phyloP scores from a whole-genome alignment of 2,113 vertebrate genomes.

The Delphinapterus leucas region DNA sequence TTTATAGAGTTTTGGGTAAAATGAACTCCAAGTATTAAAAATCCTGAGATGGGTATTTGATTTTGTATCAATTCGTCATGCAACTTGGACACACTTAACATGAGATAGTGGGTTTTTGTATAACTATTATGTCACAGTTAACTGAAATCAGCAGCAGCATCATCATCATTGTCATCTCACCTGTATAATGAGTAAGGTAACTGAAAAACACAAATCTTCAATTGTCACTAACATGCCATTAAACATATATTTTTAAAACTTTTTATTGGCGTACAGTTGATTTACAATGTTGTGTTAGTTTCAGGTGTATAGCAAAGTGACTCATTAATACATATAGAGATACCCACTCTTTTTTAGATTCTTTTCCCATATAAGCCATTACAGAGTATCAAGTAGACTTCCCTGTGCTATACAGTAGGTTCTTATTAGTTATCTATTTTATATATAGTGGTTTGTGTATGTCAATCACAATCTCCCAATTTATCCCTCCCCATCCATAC shows the following conservation, averaged over 20 bases:
- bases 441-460: too few relatives aligned
- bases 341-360: too few relatives aligned
- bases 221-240: not conserved
- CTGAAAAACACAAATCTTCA: not conserved
- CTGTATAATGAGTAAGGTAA: not conserved
- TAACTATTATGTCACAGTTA: not conserved
- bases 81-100: rapidly evolving
- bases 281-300: too few relatives aligned
- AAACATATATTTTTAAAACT: not conserved
- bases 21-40: not conserved
- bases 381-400: too few relatives aligned
- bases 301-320: too few relatives aligned
- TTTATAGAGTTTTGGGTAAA: not conserved
- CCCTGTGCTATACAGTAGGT: too few relatives aligned
- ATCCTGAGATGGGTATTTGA: not conserved
- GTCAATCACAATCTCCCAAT: too few relatives aligned
- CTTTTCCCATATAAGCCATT: too few relatives aligned
- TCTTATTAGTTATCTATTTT: too few relatives aligned
- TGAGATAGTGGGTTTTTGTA: not conserved
- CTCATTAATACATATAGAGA: too few relatives aligned
- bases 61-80: not conserved
- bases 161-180: not conserved
- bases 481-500: too few relatives aligned
- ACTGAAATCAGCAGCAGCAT: not conserved
- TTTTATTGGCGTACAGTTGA: too few relatives aligned